Evolutionary conservation across 1,140 invertebrate genomes (phyloP).

Genomic region (Hermetia illucens): DNA sequence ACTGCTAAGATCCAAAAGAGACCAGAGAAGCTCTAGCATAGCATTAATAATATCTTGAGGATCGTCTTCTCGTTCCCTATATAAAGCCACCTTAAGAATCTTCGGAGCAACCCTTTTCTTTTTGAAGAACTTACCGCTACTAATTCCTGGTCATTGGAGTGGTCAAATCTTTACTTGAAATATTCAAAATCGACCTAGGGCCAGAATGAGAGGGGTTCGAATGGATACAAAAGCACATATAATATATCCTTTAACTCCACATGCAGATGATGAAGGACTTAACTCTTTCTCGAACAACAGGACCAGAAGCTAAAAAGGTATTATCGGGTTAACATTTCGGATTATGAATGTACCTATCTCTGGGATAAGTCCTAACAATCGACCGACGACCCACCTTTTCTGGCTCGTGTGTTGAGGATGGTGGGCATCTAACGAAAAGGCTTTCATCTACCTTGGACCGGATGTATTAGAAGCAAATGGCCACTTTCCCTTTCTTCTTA

Average conservation of each 20-base stretch:
- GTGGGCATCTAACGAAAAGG: no score
- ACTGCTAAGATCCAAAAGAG: no score
- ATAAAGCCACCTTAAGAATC: neutral
- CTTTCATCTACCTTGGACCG: no score
- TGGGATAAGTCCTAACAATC: neutral
- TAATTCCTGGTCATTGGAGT: neutral
- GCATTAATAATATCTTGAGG: no score
- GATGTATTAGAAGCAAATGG: no score
- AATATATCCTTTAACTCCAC: no score
- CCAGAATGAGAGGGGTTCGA: no score
- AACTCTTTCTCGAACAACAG: neutral
- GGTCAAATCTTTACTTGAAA: neutral
- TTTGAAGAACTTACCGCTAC: neutral
- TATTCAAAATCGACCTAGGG: neutral
- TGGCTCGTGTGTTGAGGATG: no score
- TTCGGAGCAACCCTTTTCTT: slow-evolving; percentile 1
- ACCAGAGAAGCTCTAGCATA: no score
- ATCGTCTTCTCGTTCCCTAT: neutral
- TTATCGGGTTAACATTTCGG: slow-evolving; percentile 5
- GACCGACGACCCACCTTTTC: no score
- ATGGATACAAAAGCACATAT: no score
- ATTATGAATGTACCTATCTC: slow-evolving; percentile 2
- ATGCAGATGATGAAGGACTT: neutral
- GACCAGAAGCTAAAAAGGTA: neutral
- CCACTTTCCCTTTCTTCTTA: no score